Evolutionary conservation across 1,140 invertebrate genomes (phyloP).

Genomic region (Pogonus chalceus): DNA sequence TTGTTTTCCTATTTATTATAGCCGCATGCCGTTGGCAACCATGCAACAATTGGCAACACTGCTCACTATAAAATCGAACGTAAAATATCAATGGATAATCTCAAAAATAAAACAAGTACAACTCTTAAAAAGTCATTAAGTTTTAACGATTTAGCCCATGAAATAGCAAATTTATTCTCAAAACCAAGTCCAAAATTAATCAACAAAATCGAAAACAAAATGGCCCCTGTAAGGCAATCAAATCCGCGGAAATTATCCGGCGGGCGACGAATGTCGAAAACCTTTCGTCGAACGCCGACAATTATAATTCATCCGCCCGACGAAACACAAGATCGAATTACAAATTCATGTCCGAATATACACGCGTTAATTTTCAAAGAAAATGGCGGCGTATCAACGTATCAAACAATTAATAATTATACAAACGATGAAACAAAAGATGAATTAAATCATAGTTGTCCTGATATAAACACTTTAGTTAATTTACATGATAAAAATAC

Average conservation of each 20-base stretch:
- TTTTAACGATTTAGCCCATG: constrained; percentile 27
- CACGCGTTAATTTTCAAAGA: constrained; percentile 8
- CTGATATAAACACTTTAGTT: background rate
- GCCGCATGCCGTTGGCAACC: constrained; percentile 25
- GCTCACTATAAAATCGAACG: constrained; percentile 13
- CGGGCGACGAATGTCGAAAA: constrained; percentile 20
- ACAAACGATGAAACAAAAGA: background rate
- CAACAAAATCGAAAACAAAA: background rate
- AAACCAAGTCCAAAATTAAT: constrained; percentile 1
- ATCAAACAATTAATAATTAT: background rate
- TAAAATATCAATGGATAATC: background rate
- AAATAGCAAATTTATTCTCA: constrained; percentile 28
- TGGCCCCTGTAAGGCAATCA: background rate
- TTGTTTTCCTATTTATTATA: constrained; percentile 27
- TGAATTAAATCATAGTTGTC: background rate
- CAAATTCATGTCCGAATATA: constrained; percentile 23
- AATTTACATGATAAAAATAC: background rate
- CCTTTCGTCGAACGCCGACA: constrained; percentile 23
- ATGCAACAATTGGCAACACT: constrained; percentile 24
- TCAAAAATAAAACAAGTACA: background rate
- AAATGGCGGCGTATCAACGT: background rate
- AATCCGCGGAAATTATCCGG: constrained; percentile 13
- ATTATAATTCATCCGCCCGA: constrained; percentile 27
- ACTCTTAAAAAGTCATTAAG: constrained; percentile 24
- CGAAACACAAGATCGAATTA: constrained; percentile 18